Percentiles rank a stretch among this genome's conserved stretches.
Evolutionary conservation across 2,888 invertebrate genomes (phyloP).

Genomic region (Cactoblastis cactorum): DNA sequence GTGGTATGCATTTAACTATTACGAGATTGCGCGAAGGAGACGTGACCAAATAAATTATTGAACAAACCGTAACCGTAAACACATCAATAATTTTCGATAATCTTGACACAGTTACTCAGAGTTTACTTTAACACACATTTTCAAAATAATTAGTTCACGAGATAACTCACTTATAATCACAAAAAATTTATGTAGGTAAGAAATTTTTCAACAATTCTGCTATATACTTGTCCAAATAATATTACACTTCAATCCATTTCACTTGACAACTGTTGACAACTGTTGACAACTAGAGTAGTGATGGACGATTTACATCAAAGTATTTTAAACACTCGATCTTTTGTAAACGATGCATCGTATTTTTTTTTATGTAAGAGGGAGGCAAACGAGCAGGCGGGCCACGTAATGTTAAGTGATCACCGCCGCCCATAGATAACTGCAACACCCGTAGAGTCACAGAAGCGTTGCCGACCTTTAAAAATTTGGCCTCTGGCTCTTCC

Average conservation of each 20-base stretch:
- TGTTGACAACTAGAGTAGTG: background rate
- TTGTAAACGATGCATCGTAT: no score
- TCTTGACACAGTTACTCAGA: slow-evolving; percentile 23
- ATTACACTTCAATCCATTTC: background rate
- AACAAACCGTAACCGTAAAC: slow-evolving; percentile 68
- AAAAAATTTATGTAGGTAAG: background rate
- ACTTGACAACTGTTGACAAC: slow-evolving; percentile 1
- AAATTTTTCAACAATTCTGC: background rate
- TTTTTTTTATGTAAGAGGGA: no score
- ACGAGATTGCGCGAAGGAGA: slow-evolving; percentile 34
- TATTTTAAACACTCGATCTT: no score
- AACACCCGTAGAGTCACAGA: no score
- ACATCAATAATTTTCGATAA: slow-evolving; percentile 53
- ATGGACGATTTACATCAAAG: no score
- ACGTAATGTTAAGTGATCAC: no score
- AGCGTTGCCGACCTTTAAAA: no score
- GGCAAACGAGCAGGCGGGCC: no score
- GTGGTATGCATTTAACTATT: background rate
- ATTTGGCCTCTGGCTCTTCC: no score
- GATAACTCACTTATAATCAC: background rate
- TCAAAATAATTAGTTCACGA: background rate
- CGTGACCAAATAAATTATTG: slow-evolving; percentile 51
- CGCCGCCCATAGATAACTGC: no score
- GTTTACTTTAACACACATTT: slow-evolving; percentile 16
- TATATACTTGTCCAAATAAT: background rate